Base-by-base conservation (phyloP, 2,797 vertebrate species). In the Karalla daura region DNA sequence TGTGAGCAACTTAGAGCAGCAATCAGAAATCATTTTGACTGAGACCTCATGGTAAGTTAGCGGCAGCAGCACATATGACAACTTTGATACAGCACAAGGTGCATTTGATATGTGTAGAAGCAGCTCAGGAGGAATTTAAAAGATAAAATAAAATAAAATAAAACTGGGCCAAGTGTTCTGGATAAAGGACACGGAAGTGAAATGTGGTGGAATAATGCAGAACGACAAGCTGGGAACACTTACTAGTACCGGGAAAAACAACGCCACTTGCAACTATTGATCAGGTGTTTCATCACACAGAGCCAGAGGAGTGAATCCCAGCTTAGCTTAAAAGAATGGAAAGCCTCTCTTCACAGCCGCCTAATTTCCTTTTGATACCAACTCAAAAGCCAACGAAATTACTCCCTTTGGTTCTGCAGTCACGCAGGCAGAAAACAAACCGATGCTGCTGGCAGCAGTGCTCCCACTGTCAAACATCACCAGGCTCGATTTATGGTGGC, bases 271-370 rank as follows among this genome's bases (percentile, higher is more conserved):
- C 46, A 74, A 23, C 41, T 66, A 63, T 50, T 53, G 52, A 76
- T 72, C 55, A 69, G 56, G 44, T 65, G 56, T 76, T 70, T 64
- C 56, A 78, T 76, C 74, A 63, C 27, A 35, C 12, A n/a, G 11
- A 70, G 40, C 52, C 49, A 45, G 46, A 61, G 41, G 20, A 71
- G 33, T 64, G 33, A 43, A 70, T 68, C 51, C 20, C 17, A 40
- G 44, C 30, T 47, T 33, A 43, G 44, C 45, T 67, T 32, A 37
- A 37, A 47, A 28, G 13, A 79, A 74, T 12, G 36, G 60, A 65
- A 69, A 58, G n/a, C 11, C 24, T 64, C 27, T 30, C 15, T 24
- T 52, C 13, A 30, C 24, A 39, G 7, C 17, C 18, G 46, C 54
- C 27, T 54, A 17, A 13, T 32, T 41, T 56, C 2, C 32, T 55